Conservation (phyloP, 2,113 vertebrate species). For the Alethe diademata region DNA sequence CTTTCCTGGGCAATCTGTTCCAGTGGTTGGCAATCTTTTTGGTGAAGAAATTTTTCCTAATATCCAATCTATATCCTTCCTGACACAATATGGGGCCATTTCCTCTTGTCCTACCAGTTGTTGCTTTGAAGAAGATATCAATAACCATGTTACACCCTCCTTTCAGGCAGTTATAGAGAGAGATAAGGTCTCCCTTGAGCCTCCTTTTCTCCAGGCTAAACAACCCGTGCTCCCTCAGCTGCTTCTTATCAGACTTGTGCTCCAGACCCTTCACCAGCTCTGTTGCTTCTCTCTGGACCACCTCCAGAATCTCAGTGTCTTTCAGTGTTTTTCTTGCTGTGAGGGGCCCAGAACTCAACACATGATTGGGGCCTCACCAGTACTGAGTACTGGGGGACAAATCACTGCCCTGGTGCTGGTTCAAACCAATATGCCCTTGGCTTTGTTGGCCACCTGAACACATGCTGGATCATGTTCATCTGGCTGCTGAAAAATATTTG, state of each 20-base stretch:
- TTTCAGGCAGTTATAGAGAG: background rate
- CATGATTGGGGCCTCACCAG: background rate
- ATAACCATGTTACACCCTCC: background rate
- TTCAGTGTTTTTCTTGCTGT: background rate
- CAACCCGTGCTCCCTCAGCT: fast-evolving
- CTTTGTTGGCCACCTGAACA: background rate
- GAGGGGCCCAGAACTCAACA: background rate
- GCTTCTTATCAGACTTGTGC: background rate
- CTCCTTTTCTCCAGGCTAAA: background rate
- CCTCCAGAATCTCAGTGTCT: background rate
- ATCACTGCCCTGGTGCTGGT: background rate
- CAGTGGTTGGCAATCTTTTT: background rate
- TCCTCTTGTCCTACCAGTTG: background rate
- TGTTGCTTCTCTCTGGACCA: background rate
- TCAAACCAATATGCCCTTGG: background rate
- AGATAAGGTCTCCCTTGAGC: fast-evolving
- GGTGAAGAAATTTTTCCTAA: background rate
- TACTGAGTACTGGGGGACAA: fast-evolving
- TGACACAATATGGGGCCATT: background rate
- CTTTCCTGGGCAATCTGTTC: background rate
- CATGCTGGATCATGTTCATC: background rate
- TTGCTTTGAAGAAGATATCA: background rate
- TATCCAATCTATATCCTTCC: background rate
- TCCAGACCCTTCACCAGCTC: background rate
- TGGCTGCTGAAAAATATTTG: background rate